A percentile compares a stretch with the other conserved stretches of the same genome.
Evolutionary conservation across 2,113 vertebrate species (phyloP).

Genomic region (Sula dactylatra): DNA sequence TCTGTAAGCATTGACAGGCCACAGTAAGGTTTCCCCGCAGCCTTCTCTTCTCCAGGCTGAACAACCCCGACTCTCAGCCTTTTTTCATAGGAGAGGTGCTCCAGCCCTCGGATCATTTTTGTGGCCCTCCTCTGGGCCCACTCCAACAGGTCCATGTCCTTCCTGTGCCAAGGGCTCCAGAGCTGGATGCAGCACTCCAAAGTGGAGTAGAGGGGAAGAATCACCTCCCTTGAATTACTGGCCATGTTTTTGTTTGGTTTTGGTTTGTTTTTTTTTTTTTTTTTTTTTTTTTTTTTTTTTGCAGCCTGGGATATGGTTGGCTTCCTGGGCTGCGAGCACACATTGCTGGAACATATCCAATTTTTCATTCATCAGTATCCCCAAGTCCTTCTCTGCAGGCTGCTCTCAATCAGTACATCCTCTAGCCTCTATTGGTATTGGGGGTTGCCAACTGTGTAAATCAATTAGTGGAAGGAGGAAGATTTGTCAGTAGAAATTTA

Average conservation of each 20-base stretch:
- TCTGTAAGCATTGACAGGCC: neutral
- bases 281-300: neutral
- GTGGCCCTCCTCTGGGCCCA: neutral
- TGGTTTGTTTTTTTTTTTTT: rapidly evolving
- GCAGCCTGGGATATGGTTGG: rapidly evolving
- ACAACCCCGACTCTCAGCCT: neutral
- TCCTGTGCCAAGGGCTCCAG: neutral
- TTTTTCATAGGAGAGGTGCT: neutral
- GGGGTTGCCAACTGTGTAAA: neutral
- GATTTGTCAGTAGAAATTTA: neutral
- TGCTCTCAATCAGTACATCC: neutral
- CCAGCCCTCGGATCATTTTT: neutral
- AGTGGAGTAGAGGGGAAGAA: neutral
- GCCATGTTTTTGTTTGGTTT: too few relatives aligned
- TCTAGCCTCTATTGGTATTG: neutral
- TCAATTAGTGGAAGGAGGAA: neutral
- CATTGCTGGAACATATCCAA: rapidly evolving
- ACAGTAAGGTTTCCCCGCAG: neutral
- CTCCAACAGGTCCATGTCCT: neutral
- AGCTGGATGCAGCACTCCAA: neutral
- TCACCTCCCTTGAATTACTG: neutral
- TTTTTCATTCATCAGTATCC: neutral
- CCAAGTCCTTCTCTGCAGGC: neutral
- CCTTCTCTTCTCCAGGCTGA: neutral
- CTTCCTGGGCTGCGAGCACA: neutral